Evolutionary conservation across 92 coral and sea anemone species (phyloP).

Genomic region (Epizoanthus rinbou): DNA sequence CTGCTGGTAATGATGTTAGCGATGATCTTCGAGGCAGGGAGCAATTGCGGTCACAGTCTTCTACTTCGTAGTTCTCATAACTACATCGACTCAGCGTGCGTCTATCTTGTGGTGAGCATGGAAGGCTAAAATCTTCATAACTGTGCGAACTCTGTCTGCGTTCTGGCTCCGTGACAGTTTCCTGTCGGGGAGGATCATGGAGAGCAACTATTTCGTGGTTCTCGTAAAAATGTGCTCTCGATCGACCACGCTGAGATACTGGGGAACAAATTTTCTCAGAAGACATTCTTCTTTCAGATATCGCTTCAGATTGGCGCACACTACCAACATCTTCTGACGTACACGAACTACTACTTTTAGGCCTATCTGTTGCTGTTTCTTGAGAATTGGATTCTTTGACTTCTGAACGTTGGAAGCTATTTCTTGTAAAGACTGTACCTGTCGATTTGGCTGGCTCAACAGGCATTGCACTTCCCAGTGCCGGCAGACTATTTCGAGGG

Average conservation of each 20-base stretch:
- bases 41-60: background rate
- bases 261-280: background rate
- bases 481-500: conserved; percentile 28
- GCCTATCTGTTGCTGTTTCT: no score
- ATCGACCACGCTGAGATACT: conserved; percentile 20
- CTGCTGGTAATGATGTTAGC: background rate
- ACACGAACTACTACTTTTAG: no score
- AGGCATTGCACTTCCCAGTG: background rate
- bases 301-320: no score
- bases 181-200: background rate
- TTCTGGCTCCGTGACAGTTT: background rate
- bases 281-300: background rate
- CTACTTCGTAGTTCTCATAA: conserved; percentile 32
- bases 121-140: conserved; percentile 25
- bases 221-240: conserved; percentile 38
- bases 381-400: no score
- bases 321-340: no score
- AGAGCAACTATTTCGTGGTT: conserved; percentile 23
- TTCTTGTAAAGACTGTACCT: background rate
- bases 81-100: conserved; percentile 4
- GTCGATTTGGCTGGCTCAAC: background rate
- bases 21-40: background rate
- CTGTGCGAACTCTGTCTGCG: conserved; percentile 28
- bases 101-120: background rate
- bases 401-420: background rate